Evolutionary conservation across 1,140 invertebrate species (phyloP), one percentile per base, ranked within the genome.

Genomic region (Penaeus vannamei): DNA sequence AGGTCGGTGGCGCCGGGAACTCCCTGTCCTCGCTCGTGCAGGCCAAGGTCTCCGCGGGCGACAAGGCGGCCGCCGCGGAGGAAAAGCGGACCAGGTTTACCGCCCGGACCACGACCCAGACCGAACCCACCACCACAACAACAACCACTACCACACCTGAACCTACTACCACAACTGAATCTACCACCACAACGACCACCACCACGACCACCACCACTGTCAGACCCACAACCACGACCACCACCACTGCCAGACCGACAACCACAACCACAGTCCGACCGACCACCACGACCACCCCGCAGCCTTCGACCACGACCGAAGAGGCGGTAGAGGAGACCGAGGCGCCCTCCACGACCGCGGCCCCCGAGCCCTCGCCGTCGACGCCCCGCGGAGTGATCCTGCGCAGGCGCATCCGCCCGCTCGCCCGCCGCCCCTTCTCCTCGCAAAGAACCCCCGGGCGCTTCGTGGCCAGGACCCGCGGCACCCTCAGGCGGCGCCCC

Each of bases 111-210:
- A 53, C 53, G 7, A 53, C 53, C 53, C 1, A 12, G 53, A 10
- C 53, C 53, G 53, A 14, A 17, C 53, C 53, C 53, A 53, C 53
- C 0, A 53, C 53, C 53, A 53, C 53, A 1, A 53, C 46, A 10
- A 53, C 46, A 3, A 86, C 32, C 72, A 79, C 85, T 8, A 80
- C 72, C 29, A 62, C 80, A 26, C n/a, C 23, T 17, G 23, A 29
- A 29, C 23, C 69, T 5, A 29, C 72, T 76, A 76, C 72, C 22
- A 85, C 87, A 1, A 84, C 81, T 66, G 77, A 69, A n/a, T 36
- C 19, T 36, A 17, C 69, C 22, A 46, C 72, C 26, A 62, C 53
- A 26, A 62, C 69, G 69, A 89, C 72, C n/a, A 53, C 59, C 42
- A 62, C 86, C 17, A 10, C 29, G 0, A 26, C n/a, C 10, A 79